Evolutionary conservation across 2,888 invertebrate species (phyloP).

Genomic region (Rhingia rostrata): DNA sequence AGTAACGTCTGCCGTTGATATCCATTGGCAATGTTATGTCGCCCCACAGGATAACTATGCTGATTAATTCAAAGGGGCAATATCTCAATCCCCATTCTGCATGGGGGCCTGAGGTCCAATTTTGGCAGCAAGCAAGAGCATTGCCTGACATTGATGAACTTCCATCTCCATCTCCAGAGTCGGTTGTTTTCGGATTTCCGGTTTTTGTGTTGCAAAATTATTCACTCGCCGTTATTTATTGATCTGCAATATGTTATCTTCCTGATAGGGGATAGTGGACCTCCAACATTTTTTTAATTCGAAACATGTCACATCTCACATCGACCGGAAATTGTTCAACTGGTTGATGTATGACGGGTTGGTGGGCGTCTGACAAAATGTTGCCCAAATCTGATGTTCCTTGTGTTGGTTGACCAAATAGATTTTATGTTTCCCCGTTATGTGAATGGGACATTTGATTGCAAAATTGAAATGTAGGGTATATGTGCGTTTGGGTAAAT

Average conservation of each 20-base stretch:
- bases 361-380: constrained; percentile 15
- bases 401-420: constrained; percentile 51
- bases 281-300: constrained; percentile 6
- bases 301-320: constrained; percentile 18
- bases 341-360: no score
- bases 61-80: constrained; percentile 21
- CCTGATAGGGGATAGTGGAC: background rate
- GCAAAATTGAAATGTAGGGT: constrained; percentile 46
- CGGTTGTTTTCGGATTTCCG: constrained; percentile 54
- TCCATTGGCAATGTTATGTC: background rate
- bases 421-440: constrained; percentile 55
- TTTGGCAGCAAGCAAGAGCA: constrained; percentile 7
- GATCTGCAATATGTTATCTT: constrained; percentile 49
- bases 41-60: background rate
- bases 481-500: constrained; percentile 36
- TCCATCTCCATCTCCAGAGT: background rate
- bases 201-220: constrained; percentile 42
- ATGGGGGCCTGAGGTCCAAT: background rate
- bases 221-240: constrained; percentile 58
- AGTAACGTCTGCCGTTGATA: constrained; percentile 10
- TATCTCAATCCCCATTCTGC: background rate
- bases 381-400: constrained; percentile 47
- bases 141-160: constrained; percentile 45
- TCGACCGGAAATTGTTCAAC: constrained; percentile 34
- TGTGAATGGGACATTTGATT: constrained; percentile 51